A percentile compares a stretch with the other conserved stretches of the same genome.
phyloP scores from a whole-genome alignment of 2,888 invertebrate genomes.

The Protodeltote pygarga region DNA sequence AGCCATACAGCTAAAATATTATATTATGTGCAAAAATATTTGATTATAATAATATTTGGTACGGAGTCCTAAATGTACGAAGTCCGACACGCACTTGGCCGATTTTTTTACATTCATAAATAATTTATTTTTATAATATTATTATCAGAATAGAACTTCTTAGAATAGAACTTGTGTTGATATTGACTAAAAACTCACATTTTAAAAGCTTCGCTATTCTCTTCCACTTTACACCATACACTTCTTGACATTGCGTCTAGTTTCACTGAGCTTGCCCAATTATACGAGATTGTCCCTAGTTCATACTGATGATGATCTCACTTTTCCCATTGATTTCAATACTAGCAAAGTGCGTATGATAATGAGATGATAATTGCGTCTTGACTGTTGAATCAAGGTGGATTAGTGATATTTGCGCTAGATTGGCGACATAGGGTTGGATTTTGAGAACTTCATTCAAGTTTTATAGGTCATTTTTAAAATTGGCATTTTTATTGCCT shows the following conservation, averaged over 20 bases:
- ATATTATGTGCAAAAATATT: too few species aligned
- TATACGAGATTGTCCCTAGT: constrained; percentile 32
- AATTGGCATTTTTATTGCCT: too few species aligned
- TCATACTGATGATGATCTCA: constrained; percentile 37
- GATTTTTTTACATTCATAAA: too few species aligned
- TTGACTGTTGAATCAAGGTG: constrained; percentile 39
- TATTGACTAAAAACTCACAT: neutral
- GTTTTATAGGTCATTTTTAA: too few species aligned
- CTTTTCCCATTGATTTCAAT: constrained; percentile 30
- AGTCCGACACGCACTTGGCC: too few species aligned
- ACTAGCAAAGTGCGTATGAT: constrained; percentile 37
- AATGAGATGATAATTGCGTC: constrained; percentile 40
- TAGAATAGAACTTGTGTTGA: too few species aligned
- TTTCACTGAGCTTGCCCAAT: constrained; percentile 47
- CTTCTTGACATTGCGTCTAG: constrained; percentile 56
- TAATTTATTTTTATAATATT: too few species aligned
- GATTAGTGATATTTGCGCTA: constrained; percentile 38
- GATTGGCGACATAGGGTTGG: constrained; percentile 2
- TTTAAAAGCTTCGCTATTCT: neutral
- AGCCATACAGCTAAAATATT: too few species aligned
- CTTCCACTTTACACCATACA: neutral
- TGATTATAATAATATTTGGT: too few species aligned
- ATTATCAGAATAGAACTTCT: too few species aligned
- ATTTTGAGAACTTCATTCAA: neutral
- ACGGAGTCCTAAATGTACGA: too few species aligned